These are phyloP conservation scores for Anableps anableps DNA, from an alignment of 2,797 vertebrate genomes.

Conservation along the genomic window DNA sequence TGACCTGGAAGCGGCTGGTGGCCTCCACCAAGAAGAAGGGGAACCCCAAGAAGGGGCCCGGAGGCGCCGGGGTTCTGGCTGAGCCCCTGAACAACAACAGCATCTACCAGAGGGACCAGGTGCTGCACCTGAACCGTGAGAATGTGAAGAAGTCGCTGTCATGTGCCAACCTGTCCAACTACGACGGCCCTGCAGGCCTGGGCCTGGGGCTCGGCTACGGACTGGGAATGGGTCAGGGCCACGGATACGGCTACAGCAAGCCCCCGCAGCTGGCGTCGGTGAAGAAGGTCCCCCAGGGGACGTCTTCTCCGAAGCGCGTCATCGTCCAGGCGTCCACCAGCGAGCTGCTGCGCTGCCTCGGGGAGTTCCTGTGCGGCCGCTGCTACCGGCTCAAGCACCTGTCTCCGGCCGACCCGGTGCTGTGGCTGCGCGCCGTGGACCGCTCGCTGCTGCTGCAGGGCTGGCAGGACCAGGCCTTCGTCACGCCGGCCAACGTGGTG, in stretches of 20 bases:
- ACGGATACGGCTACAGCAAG: slow-evolving; percentile 66
- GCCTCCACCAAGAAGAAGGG: slow-evolving; percentile 85
- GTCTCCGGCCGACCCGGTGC: slow-evolving; percentile 81
- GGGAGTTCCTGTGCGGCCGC: slow-evolving; percentile 84
- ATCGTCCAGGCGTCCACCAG: slow-evolving; percentile 88
- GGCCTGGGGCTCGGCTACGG: slow-evolving; percentile 70
- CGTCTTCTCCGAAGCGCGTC: slow-evolving; percentile 79
- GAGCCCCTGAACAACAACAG: slow-evolving; percentile 80
- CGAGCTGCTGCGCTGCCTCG: slow-evolving; percentile 86
- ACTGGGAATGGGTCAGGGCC: slow-evolving; percentile 69
- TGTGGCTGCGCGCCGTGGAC: slow-evolving; percentile 86
- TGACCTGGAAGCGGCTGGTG: slow-evolving; percentile 87
- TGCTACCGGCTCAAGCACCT: slow-evolving; percentile 85
- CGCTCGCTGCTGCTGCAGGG: slow-evolving; percentile 86
- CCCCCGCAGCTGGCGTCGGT: slow-evolving; percentile 78
- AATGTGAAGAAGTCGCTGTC: slow-evolving; percentile 87
- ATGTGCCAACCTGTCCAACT: slow-evolving; percentile 85
- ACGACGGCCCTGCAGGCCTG: slow-evolving; percentile 76
- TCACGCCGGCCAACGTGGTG: slow-evolving; percentile 87
- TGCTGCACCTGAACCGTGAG: slow-evolving; percentile 82
- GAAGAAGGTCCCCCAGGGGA: slow-evolving; percentile 70
- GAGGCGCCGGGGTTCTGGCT: slow-evolving; percentile 20
- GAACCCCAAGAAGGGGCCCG: slow-evolving; percentile 71
- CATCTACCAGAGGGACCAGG: slow-evolving; percentile 79
- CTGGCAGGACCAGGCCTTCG: slow-evolving; percentile 90